Evolutionary conservation across 2,888 invertebrate species (phyloP), one percentile per base, ranked within the genome.

Genomic region (Hedychridium roseum): DNA sequence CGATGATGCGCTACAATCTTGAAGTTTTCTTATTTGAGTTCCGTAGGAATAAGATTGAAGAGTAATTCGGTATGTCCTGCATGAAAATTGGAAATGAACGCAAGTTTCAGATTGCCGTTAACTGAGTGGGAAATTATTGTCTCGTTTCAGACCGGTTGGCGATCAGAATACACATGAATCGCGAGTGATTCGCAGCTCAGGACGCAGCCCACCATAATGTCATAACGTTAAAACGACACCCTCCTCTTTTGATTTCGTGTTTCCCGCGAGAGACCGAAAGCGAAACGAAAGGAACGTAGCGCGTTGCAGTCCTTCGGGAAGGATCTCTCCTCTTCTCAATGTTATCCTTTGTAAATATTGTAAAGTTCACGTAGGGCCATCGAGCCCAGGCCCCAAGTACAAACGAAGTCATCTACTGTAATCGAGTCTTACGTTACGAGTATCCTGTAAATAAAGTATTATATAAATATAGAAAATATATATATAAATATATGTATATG

Each of bases 141-240:
- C 79, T 82, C 73, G 76, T 87, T 87, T 51, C 88, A 93, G 93
- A 89, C 90, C 80, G 90, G 92, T 76, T 93, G 93, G 93, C 87
- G 93, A 82, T 90, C 92, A 75, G 93, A 93, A 82, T 93, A 93
- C 82, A 92, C 93, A 90, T 93, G 92, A 93, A 92, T 89, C 86
- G 84, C 81, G 79, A 74, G 78, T 71, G 74, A 79, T 59, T 73
- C 61, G 53, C 64, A 70, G 62, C 60, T 66, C 66, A 68, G 71
- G 71, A 75, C 70, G 69, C 70, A 76, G 66, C 74, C 73, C 73
- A 72, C 73, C 77, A 61, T 52, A 57, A 53, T 50, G 57, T 64
- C 71, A 68, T 67, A 73, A 65, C 5, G 5, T 9, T 6, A 23
- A 5, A 23, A 23, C 23, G 9, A 6, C 5, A 23, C 9, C 9